These are phyloP conservation scores for Archilochus colubris DNA, from an alignment of 2,113 vertebrate genomes.

Conservation along the genomic window DNA sequence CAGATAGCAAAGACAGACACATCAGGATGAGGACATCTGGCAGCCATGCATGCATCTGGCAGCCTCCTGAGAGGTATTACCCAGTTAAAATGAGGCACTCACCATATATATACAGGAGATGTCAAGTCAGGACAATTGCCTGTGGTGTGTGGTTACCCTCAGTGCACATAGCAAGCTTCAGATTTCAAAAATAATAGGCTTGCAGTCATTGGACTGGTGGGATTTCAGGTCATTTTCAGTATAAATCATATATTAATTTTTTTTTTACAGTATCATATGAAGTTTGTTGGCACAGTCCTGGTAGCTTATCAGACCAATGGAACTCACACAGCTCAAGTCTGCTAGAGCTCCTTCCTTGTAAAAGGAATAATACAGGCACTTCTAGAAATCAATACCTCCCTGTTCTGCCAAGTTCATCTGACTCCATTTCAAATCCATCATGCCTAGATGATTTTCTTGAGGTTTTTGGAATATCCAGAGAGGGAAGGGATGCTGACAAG, in stretches of 20 bases:
- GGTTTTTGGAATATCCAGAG: not conserved
- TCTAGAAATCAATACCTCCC: not conserved
- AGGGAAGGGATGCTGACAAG: not conserved
- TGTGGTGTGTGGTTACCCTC: not conserved
- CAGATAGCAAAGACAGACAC: not conserved
- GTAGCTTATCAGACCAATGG: not conserved
- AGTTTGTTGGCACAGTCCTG: not conserved
- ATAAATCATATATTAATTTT: not conserved
- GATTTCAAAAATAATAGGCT: not conserved
- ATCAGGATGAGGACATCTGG: not conserved
- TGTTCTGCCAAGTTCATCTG: not conserved
- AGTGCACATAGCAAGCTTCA: not conserved
- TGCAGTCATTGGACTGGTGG: not conserved
- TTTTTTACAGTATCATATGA: not conserved
- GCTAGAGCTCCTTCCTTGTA: not conserved
- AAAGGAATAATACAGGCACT: not conserved
- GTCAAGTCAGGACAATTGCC: not conserved
- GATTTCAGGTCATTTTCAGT: not conserved
- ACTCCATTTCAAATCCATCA: not conserved
- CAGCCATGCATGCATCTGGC: not conserved
- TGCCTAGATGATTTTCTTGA: not conserved
- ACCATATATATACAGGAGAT: not conserved
- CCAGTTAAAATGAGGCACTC: not conserved
- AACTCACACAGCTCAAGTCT: not conserved
- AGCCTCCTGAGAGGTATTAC: not conserved